Percentiles rank a stretch among this genome's conserved stretches.
phyloP scores from a whole-genome alignment of 2,113 vertebrate genomes.

The Odocoileus virginianus region DNA sequence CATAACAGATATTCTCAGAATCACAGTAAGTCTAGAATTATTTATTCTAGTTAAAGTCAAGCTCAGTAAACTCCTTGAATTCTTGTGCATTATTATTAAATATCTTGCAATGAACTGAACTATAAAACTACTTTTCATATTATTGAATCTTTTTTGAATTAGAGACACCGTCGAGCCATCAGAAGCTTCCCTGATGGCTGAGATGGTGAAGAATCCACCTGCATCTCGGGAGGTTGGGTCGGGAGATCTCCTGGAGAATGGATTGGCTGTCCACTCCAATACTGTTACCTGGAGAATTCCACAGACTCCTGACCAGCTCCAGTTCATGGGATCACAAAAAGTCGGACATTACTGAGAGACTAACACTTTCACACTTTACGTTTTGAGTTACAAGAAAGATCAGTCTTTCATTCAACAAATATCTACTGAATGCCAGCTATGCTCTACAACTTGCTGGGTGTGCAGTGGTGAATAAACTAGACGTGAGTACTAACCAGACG shows the following conservation, averaged over 20 bases:
- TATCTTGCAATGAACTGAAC: neutral
- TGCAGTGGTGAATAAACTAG: neutral
- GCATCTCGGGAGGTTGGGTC: neutral
- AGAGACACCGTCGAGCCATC: neutral
- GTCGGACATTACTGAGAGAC: neutral
- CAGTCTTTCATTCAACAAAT: neutral
- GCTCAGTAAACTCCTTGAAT: neutral
- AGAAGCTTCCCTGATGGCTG: neutral
- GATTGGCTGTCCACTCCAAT: neutral
- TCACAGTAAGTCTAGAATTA: neutral
- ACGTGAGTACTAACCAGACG: neutral
- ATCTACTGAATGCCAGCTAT: neutral
- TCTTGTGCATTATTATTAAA: neutral
- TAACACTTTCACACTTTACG: neutral
- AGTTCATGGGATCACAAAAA: neutral
- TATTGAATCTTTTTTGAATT: neutral
- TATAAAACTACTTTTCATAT: neutral
- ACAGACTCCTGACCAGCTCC: neutral
- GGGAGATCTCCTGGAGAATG: neutral
- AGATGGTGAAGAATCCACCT: neutral
- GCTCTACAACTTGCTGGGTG: neutral
- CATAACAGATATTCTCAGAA: neutral
- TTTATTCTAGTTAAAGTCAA: neutral
- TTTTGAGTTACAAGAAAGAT: neutral
- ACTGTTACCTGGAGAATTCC: neutral